These are phyloP conservation scores for Asbolus verrucosus DNA, from an alignment of 1,140 invertebrate genomes.

Conservation along the genomic window DNA sequence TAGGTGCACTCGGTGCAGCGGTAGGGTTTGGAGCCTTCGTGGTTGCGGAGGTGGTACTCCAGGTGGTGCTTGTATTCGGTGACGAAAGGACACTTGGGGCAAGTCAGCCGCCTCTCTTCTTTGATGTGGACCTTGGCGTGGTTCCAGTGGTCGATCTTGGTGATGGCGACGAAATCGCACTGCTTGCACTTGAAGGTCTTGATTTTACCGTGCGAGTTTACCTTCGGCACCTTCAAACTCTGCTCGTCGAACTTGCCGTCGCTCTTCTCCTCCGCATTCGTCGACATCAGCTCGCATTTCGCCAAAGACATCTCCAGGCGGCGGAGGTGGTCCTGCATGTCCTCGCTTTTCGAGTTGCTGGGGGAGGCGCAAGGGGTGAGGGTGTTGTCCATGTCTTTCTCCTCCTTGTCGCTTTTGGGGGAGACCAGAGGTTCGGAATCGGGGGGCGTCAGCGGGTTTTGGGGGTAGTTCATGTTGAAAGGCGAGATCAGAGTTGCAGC, in stretches of 20 bases:
- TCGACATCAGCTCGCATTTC: slow-evolving; percentile 45
- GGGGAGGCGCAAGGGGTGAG: slow-evolving; percentile 43
- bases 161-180: slow-evolving; percentile 85
- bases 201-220: slow-evolving; percentile 85
- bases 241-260: slow-evolving; percentile 75
- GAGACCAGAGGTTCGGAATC: slow-evolving; percentile 61
- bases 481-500: too few relatives aligned
- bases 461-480: too few relatives aligned
- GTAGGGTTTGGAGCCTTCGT: slow-evolving; percentile 96
- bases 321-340: slow-evolving; percentile 49
- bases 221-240: slow-evolving; percentile 75
- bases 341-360: slow-evolving; percentile 10
- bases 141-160: slow-evolving; percentile 94
- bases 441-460: slow-evolving; percentile 65
- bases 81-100: slow-evolving; percentile 94
- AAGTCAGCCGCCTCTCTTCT: slow-evolving; percentile 90
- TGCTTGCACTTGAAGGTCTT: slow-evolving; percentile 95
- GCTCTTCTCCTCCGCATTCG: slow-evolving; percentile 47
- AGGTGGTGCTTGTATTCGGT: slow-evolving; percentile 99
- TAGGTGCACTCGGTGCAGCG: slow-evolving; percentile 94
- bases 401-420: slow-evolving; percentile 49
- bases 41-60: slow-evolving; percentile 97
- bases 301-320: slow-evolving; percentile 54
- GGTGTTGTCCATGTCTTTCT: slow-evolving; percentile 40
- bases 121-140: slow-evolving; percentile 94